Evolutionary conservation across 2,797 vertebrate species (phyloP), one percentile per base, ranked within the genome.

Genomic region (Tokudaia tokunoshimensis): DNA sequence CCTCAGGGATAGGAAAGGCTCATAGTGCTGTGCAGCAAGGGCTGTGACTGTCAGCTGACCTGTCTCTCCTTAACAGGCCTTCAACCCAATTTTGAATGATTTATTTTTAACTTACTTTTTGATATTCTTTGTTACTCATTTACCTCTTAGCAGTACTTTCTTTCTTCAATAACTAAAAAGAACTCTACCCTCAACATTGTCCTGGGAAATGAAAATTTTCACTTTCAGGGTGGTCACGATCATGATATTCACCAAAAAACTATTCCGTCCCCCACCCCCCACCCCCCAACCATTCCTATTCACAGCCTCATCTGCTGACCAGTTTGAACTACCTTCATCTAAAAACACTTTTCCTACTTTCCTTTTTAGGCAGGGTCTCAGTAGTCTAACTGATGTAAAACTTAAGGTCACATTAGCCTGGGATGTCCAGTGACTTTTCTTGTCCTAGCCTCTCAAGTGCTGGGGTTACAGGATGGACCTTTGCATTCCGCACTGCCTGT

Each of bases 191-290:
- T 72, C 44, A 3, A 85, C 37, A 79, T 0, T 89, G 63, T 88
- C 72, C 31, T 92, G 4, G 52, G 92, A 96, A 94, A 96, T 24
- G 19, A 70, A 95, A 75, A 41, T 81, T 84, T 90, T 89, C 72
- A 88, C 65, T 94, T 97, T 92, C 22, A 90, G 79, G 70, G 89
- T 90, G n/a, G 52, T 67, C 6, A 59, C 20, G 20, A 37, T 61
- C 10, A 63, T 37, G 31, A 34, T 78, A 95, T 87, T 93, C 92
- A 63, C 80, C 75, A 95, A 78, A 92, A 97, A 96, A 70, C 4
- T 37, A 90, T 34, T 76, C 47, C 84, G 12, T 93, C 44, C 94
- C 81, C 10, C 65, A 83, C 8, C 59, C 59, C 6, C 57, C 55
- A 57, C 15, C 4, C 55, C 55, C 57, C 19, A 9, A 24, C 94